Conservation (phyloP, 53 echinoderm and acorn worm species). For the Glandiceps talaboti region DNA sequence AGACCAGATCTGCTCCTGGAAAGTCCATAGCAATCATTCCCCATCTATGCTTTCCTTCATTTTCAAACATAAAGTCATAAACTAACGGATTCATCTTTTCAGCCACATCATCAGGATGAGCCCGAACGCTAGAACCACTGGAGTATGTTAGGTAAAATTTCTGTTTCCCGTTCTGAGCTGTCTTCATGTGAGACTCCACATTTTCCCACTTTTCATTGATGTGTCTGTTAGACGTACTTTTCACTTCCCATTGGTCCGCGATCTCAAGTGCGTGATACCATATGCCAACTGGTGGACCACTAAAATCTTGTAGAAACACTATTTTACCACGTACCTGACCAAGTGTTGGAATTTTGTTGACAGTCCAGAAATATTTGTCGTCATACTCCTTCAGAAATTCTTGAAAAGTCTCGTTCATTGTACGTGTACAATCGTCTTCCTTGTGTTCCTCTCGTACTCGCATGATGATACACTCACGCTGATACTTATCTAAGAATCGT, state of each 20-base stretch:
- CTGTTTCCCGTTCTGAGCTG: conserved; percentile 1
- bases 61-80: not conserved
- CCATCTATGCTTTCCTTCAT: not conserved
- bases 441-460: conserved; percentile 11
- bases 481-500: conserved; percentile 12
- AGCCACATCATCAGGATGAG: conserved; percentile 7
- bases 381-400: conserved; percentile 1
- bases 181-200: conserved; percentile 14
- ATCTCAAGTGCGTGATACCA: conserved; percentile 15
- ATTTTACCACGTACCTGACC: conserved; percentile 12
- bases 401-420: conserved; percentile 14
- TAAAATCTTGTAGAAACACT: conserved; percentile 16
- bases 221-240: not conserved
- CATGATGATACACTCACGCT: conserved; percentile 17
- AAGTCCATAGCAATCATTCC: conserved; percentile 10
- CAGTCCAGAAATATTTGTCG: conserved; percentile 8
- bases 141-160: conserved; percentile 22
- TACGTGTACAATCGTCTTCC: conserved; percentile 7
- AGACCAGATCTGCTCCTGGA: not conserved
- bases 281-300: conserved; percentile 14
- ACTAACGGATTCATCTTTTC: conserved; percentile 2
- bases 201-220: conserved; percentile 8
- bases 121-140: conserved; percentile 17
- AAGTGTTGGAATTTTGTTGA: conserved; percentile 1
- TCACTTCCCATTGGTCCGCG: conserved; percentile 14